Conservation (phyloP, 2,888 invertebrate genomes). For the Drosophila crucigera region DNA sequence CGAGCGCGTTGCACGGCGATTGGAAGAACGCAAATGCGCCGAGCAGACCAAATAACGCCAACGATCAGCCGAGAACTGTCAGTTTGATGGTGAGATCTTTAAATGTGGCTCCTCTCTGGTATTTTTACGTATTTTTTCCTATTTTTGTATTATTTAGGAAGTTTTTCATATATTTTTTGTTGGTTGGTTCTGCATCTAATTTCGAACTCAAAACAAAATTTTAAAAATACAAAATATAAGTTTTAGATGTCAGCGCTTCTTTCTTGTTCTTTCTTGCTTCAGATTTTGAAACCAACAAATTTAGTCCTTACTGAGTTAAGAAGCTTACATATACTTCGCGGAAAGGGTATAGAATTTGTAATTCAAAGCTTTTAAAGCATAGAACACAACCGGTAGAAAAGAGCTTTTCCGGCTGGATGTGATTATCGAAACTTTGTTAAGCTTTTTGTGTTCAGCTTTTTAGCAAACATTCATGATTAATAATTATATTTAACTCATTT, state of each 20-base stretch:
- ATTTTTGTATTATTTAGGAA: conserved; percentile 32
- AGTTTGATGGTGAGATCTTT: conserved; percentile 46
- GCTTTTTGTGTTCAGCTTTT: conserved; percentile 5
- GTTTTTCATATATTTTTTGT: conserved; percentile 12
- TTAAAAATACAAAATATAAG: neutral
- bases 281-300: neutral
- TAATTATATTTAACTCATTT: neutral
- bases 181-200: neutral
- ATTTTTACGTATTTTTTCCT: conserved; percentile 11
- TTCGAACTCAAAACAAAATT: neutral
- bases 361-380: conserved; percentile 9
- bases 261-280: neutral
- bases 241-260: neutral
- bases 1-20: conserved; percentile 61
- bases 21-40: conserved; percentile 38
- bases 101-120: conserved; percentile 23
- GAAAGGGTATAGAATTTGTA: conserved; percentile 2
- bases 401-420: neutral
- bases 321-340: neutral
- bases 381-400: neutral
- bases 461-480: neutral
- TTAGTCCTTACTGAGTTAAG: neutral
- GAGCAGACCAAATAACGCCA: conserved; percentile 64
- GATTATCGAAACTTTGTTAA: neutral
- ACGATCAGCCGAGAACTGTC: conserved; percentile 79